A percentile compares a stretch with the other conserved stretches of the same genome.
Evolutionary conservation across 2,888 invertebrate species (phyloP).

Genomic region (Anoncus sp.): DNA sequence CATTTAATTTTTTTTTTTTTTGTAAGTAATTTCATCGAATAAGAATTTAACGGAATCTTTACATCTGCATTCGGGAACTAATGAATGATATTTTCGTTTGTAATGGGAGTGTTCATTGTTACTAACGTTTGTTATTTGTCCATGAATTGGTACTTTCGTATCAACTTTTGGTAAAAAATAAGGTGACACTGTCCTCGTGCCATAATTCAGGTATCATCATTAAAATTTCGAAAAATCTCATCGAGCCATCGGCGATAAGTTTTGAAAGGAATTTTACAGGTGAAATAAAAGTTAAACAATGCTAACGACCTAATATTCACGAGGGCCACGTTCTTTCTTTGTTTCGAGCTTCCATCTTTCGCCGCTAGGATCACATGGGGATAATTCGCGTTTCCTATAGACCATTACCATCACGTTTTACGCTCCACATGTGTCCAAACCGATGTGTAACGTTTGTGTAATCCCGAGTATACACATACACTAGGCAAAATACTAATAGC

Average conservation of each 20-base stretch:
- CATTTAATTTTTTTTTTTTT: too few relatives aligned
- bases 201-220: not conserved
- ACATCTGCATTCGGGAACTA: too few relatives aligned
- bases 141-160: too few relatives aligned
- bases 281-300: too few relatives aligned
- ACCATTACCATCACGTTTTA: not conserved
- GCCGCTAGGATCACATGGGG: slow-evolving; percentile 2
- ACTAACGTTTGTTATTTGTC: too few relatives aligned
- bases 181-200: not conserved
- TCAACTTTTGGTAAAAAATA: too few relatives aligned
- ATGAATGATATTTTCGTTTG: too few relatives aligned
- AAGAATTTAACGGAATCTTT: too few relatives aligned
- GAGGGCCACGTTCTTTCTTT: not conserved
- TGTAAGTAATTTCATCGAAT: too few relatives aligned
- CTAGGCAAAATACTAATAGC: slow-evolving; percentile 31
- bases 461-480: slow-evolving; percentile 16
- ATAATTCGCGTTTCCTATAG: not conserved
- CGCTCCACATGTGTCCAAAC: slow-evolving; percentile 26
- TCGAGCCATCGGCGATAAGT: too few relatives aligned
- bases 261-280: too few relatives aligned
- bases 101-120: too few relatives aligned
- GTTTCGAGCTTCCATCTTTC: not conserved
- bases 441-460: slow-evolving; percentile 24
- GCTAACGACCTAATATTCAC: not conserved
- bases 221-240: not conserved